phyloP scores from a whole-genome alignment of 2,888 invertebrate genomes.

The Campopleginae sp. region DNA sequence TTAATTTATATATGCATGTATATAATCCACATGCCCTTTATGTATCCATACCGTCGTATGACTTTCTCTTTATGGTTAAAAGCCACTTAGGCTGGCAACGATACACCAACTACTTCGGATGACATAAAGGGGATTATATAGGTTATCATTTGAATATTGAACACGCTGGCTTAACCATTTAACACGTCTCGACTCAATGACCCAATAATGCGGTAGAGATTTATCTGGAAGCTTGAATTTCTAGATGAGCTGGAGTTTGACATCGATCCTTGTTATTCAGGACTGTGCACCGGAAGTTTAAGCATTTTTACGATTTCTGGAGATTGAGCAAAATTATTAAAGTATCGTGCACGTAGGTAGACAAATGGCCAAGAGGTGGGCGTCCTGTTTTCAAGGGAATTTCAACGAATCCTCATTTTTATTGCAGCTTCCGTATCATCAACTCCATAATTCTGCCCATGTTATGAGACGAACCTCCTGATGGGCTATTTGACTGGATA shows the following conservation, averaged over 20 bases:
- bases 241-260: neutral
- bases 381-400: too few relatives aligned
- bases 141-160: slow-evolving; percentile 43
- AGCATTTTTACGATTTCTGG: too few relatives aligned
- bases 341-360: too few relatives aligned
- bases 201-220: neutral
- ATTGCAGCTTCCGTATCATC: neutral
- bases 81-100: slow-evolving; percentile 51
- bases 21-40: slow-evolving; percentile 17
- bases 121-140: slow-evolving; percentile 43
- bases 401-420: neutral
- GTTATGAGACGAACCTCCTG: neutral
- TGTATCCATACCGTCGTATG: slow-evolving; percentile 28
- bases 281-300: too few relatives aligned
- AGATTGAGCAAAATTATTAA: too few relatives aligned
- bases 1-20: slow-evolving; percentile 31
- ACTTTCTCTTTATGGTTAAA: slow-evolving; percentile 48
- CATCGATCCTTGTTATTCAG: neutral
- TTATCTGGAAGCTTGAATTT: neutral
- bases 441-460: neutral
- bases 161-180: neutral
- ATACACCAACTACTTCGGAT: slow-evolving; percentile 32
- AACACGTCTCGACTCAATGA: neutral
- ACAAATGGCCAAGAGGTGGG: too few relatives aligned
- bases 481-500: neutral